Base-by-base conservation (phyloP, 2,888 invertebrate genomes). In the Apoda limacodes region DNA sequence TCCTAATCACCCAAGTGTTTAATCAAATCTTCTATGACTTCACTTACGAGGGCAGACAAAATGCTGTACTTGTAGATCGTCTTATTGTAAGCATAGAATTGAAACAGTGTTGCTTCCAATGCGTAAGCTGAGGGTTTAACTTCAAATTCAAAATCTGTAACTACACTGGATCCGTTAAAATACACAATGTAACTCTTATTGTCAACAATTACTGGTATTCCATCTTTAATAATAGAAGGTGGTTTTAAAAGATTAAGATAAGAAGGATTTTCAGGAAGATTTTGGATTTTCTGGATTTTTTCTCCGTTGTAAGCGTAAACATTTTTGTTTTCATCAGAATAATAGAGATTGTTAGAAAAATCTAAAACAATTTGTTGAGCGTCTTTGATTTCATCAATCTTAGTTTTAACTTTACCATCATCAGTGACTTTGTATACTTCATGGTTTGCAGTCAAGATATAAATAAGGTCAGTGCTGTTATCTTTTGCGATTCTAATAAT, bases 21-120 rank as follows among this genome's bases (percentile, higher is more conserved):
- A 13, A 48, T 55, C 0, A 71, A 9, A 0, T 57, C 53, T 1
- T 49, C 30, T 1, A 61, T 4, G 2, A 50, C 0, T 2, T 43
- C 46, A 2, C 43, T 34, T 0, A 43, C 7, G 1, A 45, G 13
- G n/a, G 41, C 23, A 5, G 19, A 3, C 3, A 47, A n/a, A 1
- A 72, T 4, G 25, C 72, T 66, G 43, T 61, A 71, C 37, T 66
- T 56, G 28, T 75, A 76, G 15, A 76, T 63, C 3, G 59, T 64
- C 35, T 74, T 71, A 7, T 72, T 46, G 22, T 60, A 52, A 4
- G 48, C 71, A 9, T 50, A 67, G 36, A 62, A 74, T 13, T 69
- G 60, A 2, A 71, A 43, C 0, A 69, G 31, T 0, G 59, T 46
- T 0, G 50, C 60, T 36, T 75, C 72, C 30, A 60, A 39, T 0